These are phyloP conservation scores for Orchesella flavescens DNA, from an alignment of 2,888 invertebrate genomes.

Conservation along the genomic window DNA sequence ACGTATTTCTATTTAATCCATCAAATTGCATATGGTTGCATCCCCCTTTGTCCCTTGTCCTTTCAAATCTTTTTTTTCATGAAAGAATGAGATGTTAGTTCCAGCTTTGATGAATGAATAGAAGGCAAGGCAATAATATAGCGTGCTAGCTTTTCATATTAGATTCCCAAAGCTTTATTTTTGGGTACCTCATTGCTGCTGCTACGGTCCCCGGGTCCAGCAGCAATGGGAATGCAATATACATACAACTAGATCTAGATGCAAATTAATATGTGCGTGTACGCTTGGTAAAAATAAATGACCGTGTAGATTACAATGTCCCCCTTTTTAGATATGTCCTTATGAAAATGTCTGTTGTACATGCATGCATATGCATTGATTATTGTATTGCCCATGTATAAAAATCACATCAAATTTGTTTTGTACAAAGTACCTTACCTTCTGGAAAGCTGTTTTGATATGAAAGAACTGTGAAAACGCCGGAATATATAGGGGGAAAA, in stretches of 20 bases:
- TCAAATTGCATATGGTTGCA: neutral
- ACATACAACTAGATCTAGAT: too few species aligned
- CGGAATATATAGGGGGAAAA: neutral
- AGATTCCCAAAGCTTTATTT: too few species aligned
- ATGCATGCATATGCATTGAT: slow-evolving; percentile 13
- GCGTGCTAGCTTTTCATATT: too few species aligned
- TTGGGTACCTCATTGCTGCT: too few species aligned
- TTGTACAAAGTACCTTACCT: slow-evolving; percentile 28
- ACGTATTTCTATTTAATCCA: neutral
- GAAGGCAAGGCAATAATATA: neutral
- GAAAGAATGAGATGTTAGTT: slow-evolving; percentile 1
- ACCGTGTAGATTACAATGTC: too few species aligned
- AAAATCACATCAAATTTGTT: slow-evolving; percentile 48
- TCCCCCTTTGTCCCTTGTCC: slow-evolving; percentile 14
- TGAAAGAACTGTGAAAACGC: neutral
- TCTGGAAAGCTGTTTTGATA: slow-evolving; percentile 12
- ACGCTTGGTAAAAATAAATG: too few species aligned
- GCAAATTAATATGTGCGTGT: too few species aligned
- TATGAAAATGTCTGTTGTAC: too few species aligned
- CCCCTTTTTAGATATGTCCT: too few species aligned
- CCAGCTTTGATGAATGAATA: slow-evolving; percentile 25
- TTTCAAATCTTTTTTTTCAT: slow-evolving; percentile 21
- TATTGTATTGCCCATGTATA: slow-evolving; percentile 1
- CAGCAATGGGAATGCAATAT: too few species aligned
- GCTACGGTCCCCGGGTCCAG: too few species aligned